These are phyloP conservation scores for Trilocha varians DNA, from an alignment of 2,888 invertebrate genomes.

Conservation along the genomic window DNA sequence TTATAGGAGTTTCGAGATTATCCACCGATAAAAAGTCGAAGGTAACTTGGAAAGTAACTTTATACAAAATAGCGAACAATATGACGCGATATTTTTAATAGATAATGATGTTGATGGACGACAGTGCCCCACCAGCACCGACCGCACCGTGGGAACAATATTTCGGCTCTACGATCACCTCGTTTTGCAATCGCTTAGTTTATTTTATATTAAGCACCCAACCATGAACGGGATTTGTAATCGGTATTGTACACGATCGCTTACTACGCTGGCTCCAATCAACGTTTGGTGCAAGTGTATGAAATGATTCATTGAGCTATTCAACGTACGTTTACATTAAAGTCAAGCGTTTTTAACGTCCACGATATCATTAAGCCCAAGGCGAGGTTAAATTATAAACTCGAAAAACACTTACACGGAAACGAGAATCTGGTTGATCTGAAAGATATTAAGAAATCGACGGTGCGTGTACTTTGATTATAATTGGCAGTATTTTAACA, in stretches of 20 bases:
- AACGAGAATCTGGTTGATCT: conserved; percentile 40
- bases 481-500: conserved; percentile 66
- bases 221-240: conserved; percentile 7
- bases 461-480: conserved; percentile 51
- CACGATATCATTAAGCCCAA: not conserved
- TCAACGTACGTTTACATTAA: not conserved
- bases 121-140: conserved; percentile 41
- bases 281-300: not conserved
- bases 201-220: conserved; percentile 30
- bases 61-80: conserved; percentile 69
- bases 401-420: conserved; percentile 28
- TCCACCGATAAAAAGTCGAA: conserved; percentile 41
- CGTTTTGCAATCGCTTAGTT: conserved; percentile 57
- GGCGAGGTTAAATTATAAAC: conserved; percentile 1
- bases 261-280: not conserved
- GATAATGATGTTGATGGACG: conserved; percentile 71
- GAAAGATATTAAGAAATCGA: conserved; percentile 58
- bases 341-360: not conserved
- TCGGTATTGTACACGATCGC: conserved; percentile 1
- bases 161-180: conserved; percentile 53
- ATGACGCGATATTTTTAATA: conserved; percentile 72
- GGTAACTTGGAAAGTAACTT: conserved; percentile 55
- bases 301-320: conserved; percentile 5
- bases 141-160: conserved; percentile 64
- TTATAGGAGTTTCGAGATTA: conserved; percentile 61